Evolutionary conservation across 2,888 invertebrate genomes (phyloP).

Genomic region (Cylindroiulus punctatus): DNA sequence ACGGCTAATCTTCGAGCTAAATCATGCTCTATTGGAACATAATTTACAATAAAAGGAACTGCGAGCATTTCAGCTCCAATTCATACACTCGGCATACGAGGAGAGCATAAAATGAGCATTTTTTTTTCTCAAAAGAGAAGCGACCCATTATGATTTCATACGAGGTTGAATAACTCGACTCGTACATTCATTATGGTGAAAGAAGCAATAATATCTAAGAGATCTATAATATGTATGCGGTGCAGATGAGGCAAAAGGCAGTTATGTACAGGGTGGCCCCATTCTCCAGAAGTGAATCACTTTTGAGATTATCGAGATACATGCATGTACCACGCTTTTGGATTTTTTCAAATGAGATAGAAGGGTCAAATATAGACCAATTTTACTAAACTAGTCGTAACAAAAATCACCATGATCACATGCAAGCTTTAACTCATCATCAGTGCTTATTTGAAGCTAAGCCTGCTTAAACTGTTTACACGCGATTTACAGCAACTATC

Average conservation of each 20-base stretch:
- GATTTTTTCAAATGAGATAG: no score
- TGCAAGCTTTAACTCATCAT: no score
- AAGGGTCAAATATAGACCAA: no score
- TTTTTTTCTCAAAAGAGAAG: neutral
- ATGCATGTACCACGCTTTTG: no score
- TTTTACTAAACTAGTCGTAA: no score
- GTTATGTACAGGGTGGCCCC: no score
- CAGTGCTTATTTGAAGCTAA: no score
- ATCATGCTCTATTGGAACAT: constrained; percentile 10
- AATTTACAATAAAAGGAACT: neutral
- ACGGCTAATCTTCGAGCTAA: constrained; percentile 10
- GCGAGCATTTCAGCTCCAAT: neutral
- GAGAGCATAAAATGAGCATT: constrained; percentile 7
- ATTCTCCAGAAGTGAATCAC: no score
- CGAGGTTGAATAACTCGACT: constrained; percentile 1
- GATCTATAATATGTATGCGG: neutral
- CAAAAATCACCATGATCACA: no score
- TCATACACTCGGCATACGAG: neutral
- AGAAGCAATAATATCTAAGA: neutral
- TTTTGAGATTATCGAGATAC: no score
- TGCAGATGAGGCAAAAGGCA: neutral
- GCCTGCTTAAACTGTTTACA: no score
- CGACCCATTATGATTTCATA: constrained; percentile 18
- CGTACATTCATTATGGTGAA: constrained; percentile 8
- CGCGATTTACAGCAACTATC: no score